These are phyloP conservation scores for Drosophila neotestacea DNA, from an alignment of 2,888 invertebrate genomes.

Conservation along the genomic window DNA sequence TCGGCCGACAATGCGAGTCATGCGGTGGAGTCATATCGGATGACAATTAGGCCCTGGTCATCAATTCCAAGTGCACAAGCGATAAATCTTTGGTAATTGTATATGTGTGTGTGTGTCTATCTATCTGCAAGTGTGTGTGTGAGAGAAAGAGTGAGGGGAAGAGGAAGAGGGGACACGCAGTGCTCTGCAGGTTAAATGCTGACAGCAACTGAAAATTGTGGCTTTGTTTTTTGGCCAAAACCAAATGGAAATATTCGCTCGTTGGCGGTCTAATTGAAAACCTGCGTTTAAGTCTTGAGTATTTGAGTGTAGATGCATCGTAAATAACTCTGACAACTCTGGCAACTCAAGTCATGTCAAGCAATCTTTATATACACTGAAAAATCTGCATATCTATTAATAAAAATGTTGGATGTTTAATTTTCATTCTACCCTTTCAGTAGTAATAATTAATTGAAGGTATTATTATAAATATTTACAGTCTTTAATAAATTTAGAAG, in stretches of 20 bases:
- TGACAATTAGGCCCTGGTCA: conserved; percentile 81
- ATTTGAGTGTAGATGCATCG: neutral
- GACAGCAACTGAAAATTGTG: conserved; percentile 59
- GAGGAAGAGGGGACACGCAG: neutral
- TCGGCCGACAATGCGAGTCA: conserved; percentile 79
- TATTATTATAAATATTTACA: no score
- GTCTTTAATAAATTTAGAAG: no score
- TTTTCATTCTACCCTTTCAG: no score
- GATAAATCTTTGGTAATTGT: conserved; percentile 82
- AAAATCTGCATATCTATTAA: no score
- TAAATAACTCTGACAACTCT: neutral
- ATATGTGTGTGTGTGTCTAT: conserved; percentile 36
- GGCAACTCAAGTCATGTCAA: no score
- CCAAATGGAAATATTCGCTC: conserved; percentile 48
- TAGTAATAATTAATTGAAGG: no score
- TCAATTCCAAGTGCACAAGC: conserved; percentile 81
- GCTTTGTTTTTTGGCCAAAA: conserved; percentile 39
- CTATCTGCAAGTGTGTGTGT: conserved; percentile 40
- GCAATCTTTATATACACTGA: neutral
- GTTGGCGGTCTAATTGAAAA: conserved; percentile 65
- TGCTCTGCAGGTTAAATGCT: conserved; percentile 65
- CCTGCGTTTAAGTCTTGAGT: conserved; percentile 6
- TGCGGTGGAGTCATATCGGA: conserved; percentile 80
- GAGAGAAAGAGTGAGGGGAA: neutral
- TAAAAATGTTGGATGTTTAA: no score